phyloP scores from a whole-genome alignment of 2,113 vertebrate species.

The Aldabrachelys gigantea region DNA sequence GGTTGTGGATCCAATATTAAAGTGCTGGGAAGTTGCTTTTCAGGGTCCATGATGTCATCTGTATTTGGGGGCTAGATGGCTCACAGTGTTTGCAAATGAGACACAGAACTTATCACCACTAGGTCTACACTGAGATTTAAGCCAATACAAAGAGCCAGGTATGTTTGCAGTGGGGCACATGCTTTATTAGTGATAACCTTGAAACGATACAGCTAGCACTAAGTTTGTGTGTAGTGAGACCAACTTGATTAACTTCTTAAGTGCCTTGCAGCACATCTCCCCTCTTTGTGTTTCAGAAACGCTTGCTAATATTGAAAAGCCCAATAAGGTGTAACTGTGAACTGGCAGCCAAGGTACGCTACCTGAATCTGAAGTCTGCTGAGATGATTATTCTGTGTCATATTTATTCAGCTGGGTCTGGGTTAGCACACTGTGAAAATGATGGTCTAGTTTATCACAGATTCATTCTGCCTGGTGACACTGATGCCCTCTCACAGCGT shows the following conservation, averaged over 20 bases:
- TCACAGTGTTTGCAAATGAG: background rate
- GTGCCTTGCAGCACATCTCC: conserved; percentile 44
- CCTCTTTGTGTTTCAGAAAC: background rate
- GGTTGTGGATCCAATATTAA: background rate
- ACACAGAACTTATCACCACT: background rate
- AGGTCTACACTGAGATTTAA: background rate
- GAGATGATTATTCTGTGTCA: background rate
- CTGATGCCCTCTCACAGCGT: background rate
- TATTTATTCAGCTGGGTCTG: conserved; percentile 2
- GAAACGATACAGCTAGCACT: background rate
- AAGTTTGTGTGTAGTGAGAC: background rate
- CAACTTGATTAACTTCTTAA: conserved; percentile 22
- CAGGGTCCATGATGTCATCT: conserved; percentile 2
- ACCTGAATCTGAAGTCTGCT: background rate
- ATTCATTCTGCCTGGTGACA: background rate
- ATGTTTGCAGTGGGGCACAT: background rate
- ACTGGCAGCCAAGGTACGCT: background rate
- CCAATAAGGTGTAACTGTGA: background rate
- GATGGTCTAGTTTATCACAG: background rate
- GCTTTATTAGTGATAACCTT: background rate
- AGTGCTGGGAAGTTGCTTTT: background rate
- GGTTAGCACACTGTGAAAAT: background rate
- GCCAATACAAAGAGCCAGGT: background rate
- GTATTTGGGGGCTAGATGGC: background rate
- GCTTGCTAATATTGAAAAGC: background rate